Conservation (phyloP, 2,797 vertebrate genomes). For the Gadopsis marmoratus region DNA sequence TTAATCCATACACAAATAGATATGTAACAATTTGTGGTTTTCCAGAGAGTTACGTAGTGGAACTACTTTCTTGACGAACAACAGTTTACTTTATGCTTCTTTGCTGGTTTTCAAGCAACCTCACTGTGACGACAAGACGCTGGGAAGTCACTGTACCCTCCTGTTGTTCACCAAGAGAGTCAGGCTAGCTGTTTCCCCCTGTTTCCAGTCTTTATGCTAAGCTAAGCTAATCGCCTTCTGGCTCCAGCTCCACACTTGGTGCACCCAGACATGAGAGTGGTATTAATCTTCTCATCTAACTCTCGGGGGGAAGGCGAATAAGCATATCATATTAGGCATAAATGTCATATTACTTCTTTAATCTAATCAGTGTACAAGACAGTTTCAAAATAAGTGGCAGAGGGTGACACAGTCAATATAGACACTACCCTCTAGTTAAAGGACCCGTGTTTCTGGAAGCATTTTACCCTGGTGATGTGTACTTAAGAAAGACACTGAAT, state of each 20-base stretch:
- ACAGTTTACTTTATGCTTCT: neutral
- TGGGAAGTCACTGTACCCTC: neutral
- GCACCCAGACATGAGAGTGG: neutral
- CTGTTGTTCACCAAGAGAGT: neutral
- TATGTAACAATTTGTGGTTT: neutral
- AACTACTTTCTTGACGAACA: neutral
- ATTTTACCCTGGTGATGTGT: slow-evolving; percentile 33
- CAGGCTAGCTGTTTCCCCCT: neutral
- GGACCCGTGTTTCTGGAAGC: slow-evolving; percentile 21
- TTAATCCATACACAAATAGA: neutral
- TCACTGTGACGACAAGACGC: neutral
- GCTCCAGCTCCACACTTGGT: neutral
- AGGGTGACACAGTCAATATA: neutral
- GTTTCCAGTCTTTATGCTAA: slow-evolving; percentile 9
- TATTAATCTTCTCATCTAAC: slow-evolving; percentile 4
- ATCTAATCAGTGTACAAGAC: neutral
- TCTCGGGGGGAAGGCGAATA: neutral
- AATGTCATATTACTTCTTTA: slow-evolving; percentile 1
- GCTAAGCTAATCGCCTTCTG: slow-evolving; percentile 2
- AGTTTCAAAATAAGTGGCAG: neutral
- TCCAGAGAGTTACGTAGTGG: neutral
- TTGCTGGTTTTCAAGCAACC: slow-evolving; percentile 19
- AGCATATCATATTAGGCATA: neutral
- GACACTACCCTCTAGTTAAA: slow-evolving; percentile 10
- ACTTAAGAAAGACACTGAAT: slow-evolving; percentile 44